A percentile compares a stretch with the other conserved stretches of the same genome.
Conservation (phyloP, 2,888 invertebrate species). For the Linnaemya tessellans region DNA sequence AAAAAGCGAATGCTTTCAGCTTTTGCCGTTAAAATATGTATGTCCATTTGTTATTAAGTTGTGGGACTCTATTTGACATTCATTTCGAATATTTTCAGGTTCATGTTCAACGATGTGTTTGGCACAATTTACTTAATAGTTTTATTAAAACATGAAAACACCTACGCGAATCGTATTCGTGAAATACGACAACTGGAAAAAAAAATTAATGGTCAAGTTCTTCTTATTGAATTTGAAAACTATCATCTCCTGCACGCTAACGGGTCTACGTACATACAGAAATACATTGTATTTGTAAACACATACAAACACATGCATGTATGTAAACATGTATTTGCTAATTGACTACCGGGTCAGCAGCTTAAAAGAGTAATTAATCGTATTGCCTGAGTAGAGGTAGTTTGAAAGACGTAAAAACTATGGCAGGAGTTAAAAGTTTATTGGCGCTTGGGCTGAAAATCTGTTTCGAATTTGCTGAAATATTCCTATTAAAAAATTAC, state of each 20-base stretch:
- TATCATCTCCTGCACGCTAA: constrained; percentile 68
- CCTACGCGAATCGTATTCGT: constrained; percentile 49
- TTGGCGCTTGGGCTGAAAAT: too few relatives aligned
- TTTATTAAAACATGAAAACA: constrained; percentile 24
- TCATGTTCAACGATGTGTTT: constrained; percentile 67
- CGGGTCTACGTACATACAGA: not conserved
- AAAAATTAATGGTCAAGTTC: constrained; percentile 15
- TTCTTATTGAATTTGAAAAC: constrained; percentile 63
- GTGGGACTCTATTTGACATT: constrained; percentile 56
- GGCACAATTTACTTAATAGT: constrained; percentile 25
- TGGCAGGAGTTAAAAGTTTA: too few relatives aligned
- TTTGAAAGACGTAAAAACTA: too few relatives aligned
- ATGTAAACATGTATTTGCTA: not conserved
- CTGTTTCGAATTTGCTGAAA: too few relatives aligned
- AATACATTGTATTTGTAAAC: not conserved
- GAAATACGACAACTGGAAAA: constrained; percentile 16
- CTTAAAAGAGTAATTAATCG: not conserved
- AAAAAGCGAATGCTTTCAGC: too few relatives aligned
- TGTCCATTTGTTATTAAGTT: constrained; percentile 24
- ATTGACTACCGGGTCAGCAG: not conserved
- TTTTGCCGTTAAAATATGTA: constrained; percentile 8
- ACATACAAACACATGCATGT: not conserved
- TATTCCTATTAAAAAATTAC: too few relatives aligned
- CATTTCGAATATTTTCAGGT: constrained; percentile 60
- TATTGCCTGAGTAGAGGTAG: not conserved